A percentile compares a stretch with the other conserved stretches of the same genome.
These are phyloP conservation scores for Anabas testudineus DNA, from an alignment of 2,797 vertebrate genomes.

Conservation along the genomic window DNA sequence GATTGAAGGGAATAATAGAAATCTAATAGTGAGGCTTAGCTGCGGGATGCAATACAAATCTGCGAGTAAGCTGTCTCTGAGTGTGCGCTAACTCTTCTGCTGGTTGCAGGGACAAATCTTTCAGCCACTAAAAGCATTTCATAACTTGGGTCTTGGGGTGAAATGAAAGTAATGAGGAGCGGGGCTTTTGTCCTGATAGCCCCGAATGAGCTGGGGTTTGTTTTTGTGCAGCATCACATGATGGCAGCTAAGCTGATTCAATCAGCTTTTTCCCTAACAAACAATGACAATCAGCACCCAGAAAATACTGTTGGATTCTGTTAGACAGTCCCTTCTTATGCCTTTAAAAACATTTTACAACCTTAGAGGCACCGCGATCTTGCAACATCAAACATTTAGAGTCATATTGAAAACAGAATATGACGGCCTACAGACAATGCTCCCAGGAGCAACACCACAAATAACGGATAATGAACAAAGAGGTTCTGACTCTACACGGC, in stretches of 20 bases:
- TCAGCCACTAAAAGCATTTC: constrained; percentile 26
- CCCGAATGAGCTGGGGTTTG: constrained; percentile 11
- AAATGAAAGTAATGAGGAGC: constrained; percentile 48
- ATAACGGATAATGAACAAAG: too few relatives aligned
- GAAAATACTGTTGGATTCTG: too few relatives aligned
- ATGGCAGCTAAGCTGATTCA: too few relatives aligned
- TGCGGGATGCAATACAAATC: constrained; percentile 17
- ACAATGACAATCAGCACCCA: too few relatives aligned
- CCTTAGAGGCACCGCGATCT: too few relatives aligned
- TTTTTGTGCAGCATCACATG: constrained; percentile 30
- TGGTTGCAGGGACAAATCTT: constrained; percentile 21
- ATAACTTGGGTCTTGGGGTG: constrained; percentile 25
- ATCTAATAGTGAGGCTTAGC: constrained; percentile 20
- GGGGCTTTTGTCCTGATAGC: constrained; percentile 42
- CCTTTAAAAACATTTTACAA: too few relatives aligned
- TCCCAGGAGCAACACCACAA: too few relatives aligned
- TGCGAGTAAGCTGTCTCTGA: constrained; percentile 1
- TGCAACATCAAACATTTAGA: too few relatives aligned
- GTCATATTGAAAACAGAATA: too few relatives aligned
- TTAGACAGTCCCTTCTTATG: too few relatives aligned
- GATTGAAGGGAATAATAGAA: constrained; percentile 11
- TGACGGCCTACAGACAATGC: too few relatives aligned
- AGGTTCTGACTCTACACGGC: not conserved
- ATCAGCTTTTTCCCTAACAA: too few relatives aligned
- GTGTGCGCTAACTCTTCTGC: constrained; percentile 13